Evolutionary conservation across 1,140 invertebrate species (phyloP).

Genomic region (Cyphomyrmex costatus): DNA sequence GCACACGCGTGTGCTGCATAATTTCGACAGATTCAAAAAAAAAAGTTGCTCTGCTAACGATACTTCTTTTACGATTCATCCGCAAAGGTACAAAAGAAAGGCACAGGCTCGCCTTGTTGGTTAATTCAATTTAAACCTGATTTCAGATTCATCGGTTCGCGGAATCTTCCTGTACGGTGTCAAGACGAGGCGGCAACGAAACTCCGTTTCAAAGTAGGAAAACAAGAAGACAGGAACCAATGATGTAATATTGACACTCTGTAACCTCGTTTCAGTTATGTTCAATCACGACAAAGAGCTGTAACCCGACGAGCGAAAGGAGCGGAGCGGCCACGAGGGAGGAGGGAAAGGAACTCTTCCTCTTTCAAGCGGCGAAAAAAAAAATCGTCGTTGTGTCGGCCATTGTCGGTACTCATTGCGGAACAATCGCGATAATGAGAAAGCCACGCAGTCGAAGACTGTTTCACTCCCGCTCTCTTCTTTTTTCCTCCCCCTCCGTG

Average conservation of each 20-base stretch:
- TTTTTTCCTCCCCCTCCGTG: slow-evolving; percentile 13
- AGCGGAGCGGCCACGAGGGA: background rate
- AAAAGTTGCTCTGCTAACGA: background rate
- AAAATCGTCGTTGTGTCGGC: slow-evolving; percentile 78
- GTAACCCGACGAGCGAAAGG: slow-evolving; percentile 19
- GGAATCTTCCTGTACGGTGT: background rate
- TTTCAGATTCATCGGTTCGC: background rate
- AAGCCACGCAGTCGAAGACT: slow-evolving; percentile 80
- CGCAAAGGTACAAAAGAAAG: background rate
- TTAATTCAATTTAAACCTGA: background rate
- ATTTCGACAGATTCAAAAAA: slow-evolving; percentile 38
- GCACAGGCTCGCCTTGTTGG: no score
- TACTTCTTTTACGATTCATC: background rate
- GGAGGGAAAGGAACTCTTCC: slow-evolving; percentile 21
- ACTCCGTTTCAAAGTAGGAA: slow-evolving; percentile 24
- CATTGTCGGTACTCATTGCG: slow-evolving; percentile 82
- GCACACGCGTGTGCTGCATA: background rate
- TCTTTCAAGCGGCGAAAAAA: slow-evolving; percentile 71
- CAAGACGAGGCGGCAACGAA: slow-evolving; percentile 17
- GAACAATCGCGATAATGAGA: slow-evolving; percentile 85
- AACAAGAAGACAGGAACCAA: slow-evolving; percentile 64
- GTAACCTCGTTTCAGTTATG: slow-evolving; percentile 63
- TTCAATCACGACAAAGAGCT: slow-evolving; percentile 59
- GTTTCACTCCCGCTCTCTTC: slow-evolving; percentile 46
- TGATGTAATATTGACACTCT: slow-evolving; percentile 72